phyloP scores from a whole-genome alignment of 64 coral and sea anemone genomes.

The Cladopsammia gracilis region DNA sequence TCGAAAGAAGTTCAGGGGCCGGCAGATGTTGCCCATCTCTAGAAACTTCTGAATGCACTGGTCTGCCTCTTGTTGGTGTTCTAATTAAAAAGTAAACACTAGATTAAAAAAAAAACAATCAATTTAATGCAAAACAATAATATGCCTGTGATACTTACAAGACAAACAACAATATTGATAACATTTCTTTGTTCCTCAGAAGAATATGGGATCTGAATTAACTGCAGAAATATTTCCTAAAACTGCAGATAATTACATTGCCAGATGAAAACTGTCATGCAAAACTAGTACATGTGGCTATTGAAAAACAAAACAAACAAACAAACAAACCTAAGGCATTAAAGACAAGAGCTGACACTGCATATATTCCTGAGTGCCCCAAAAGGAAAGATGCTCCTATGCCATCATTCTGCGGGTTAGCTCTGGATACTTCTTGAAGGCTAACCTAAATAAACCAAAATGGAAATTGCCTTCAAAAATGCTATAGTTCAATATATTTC shows the following conservation, averaged over 20 bases:
- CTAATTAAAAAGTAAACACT: conserved; percentile 54
- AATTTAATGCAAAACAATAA: too few relatives aligned
- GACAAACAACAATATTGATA: not conserved
- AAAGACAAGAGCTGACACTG: conserved; percentile 83
- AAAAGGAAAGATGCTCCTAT: conserved; percentile 94
- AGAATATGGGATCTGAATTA: too few relatives aligned
- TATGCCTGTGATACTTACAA: not conserved
- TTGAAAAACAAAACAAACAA: not conserved
- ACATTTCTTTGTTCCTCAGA: too few relatives aligned
- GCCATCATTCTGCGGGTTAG: conserved; percentile 36
- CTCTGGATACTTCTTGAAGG: conserved; percentile 46
- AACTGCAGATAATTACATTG: too few relatives aligned
- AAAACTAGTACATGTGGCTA: too few relatives aligned
- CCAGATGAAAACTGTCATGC: too few relatives aligned
- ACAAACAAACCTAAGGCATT: conserved; percentile 80
- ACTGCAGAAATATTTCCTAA: too few relatives aligned
- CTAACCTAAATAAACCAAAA: conserved; percentile 43
- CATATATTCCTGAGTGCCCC: conserved; percentile 91
- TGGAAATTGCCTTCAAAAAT: too few relatives aligned
- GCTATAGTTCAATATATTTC: too few relatives aligned
- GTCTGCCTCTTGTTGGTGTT: conserved; percentile 61
- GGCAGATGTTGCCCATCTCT: conserved; percentile 83
- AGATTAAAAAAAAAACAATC: not conserved
- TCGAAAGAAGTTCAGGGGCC: conserved; percentile 67
- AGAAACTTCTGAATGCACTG: conserved; percentile 76